Evolutionary conservation across 2,113 vertebrate genomes (phyloP).

Genomic region (Neolamprologus modestus): DNA sequence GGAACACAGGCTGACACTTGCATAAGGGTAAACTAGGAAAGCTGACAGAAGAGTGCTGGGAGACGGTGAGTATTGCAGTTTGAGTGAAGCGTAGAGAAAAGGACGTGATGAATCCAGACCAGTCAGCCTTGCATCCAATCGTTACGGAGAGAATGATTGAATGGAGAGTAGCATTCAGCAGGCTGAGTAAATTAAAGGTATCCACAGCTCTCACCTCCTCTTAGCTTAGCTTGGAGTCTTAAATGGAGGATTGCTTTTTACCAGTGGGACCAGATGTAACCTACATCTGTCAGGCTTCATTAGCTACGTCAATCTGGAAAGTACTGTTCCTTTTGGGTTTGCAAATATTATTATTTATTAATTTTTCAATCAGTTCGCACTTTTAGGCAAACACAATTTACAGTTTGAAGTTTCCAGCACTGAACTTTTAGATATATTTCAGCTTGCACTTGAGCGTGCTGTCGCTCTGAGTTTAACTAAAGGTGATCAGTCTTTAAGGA

Average conservation of each 20-base stretch:
- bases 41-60: too few species aligned
- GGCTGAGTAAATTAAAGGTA: conserved; percentile 53
- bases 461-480: not conserved
- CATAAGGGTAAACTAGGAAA: too few species aligned
- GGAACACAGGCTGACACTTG: too few species aligned
- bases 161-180: not conserved
- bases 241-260: conserved; percentile 28
- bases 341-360: not conserved
- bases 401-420: not conserved
- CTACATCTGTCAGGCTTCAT: conserved; percentile 66
- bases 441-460: not conserved
- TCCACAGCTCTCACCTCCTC: not conserved
- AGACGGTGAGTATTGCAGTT: not conserved
- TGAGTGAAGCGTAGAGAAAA: conserved; percentile 4
- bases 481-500: not conserved
- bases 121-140: not conserved
- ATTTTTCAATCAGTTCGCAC: not conserved
- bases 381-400: not conserved
- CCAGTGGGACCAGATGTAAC: conserved; percentile 55
- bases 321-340: conserved; percentile 10
- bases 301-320: conserved; percentile 35
- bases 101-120: not conserved
- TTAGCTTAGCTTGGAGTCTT: not conserved
- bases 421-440: not conserved
- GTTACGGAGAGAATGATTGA: conserved; percentile 1